Evolutionary conservation across 2,888 invertebrate species (phyloP), one percentile per base, ranked within the genome.

Genomic region (Parasteatoda lunata): DNA sequence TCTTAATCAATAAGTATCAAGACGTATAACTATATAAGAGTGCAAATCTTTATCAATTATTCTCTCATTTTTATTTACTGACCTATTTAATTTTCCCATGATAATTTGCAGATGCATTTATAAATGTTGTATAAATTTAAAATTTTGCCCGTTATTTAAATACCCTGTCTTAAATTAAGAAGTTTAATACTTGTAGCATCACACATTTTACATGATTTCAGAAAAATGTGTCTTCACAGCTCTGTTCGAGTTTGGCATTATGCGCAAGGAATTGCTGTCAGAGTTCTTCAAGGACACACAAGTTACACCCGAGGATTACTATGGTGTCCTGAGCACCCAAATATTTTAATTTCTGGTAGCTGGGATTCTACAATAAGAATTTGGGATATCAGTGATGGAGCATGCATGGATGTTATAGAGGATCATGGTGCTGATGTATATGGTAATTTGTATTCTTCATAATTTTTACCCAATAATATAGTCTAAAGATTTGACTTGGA

Each of bases 391-490:
- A 89, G 92, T 49, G 91, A 92, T 89, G 92, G 92, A 30, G 91
- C 90, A 4, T 92, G 92, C 89, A 88, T 92, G 9, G 91, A 91
- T 83, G 90, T 90, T 3, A 89, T 92, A 9, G 86, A 90, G 47
- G 92, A 92, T 86, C 93, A 93, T 90, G 92, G 92, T 11, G 92
- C 92, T 70, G 93, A 93, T 90, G 92, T 93, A 9, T 93, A 93
- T 90, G 93, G 92, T 92, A 89, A 88, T 59, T 59, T 8, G n/a
- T n/a, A 7, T 4, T 30, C 30, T 59, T 59, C 59, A 30, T 30
- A 30, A 30, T 30, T 30, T 30, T 30, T 30, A 30, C 30, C 30
- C 30, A 30, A 30, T 30, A 30, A 30, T 30, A 1, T 30, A 30
- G 30, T 30, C 30, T 30, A 30, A 30, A 30, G 30, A 30, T 30